Evolutionary conservation across 2,888 invertebrate species (phyloP), one percentile per base, ranked within the genome.

Genomic region (Drosophila meridiana): DNA sequence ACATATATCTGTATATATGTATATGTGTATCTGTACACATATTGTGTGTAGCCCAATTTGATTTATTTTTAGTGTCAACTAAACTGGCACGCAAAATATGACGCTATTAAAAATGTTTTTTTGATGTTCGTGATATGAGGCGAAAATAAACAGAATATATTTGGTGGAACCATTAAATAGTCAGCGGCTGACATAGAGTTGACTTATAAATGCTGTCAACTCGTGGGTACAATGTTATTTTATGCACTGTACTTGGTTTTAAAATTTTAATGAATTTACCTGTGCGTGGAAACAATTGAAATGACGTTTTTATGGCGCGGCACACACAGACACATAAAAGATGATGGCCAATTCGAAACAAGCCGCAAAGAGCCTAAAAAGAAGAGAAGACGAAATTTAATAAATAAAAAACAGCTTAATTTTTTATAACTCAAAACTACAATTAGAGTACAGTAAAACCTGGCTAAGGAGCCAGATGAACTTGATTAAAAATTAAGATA

Each of bases 51-150:
- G n/a, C 1, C 43, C 52, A 40, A 63, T 76, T 71, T 83, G 80
- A 78, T 86, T 86, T 81, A 88, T 90, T 83, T 88, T 83, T 68
- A 67, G 75, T 88, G 83, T 52, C 83, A 73, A 57, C 72, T 58
- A 68, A 85, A 77, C 69, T 68, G 70, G 48, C 88, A 76, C 68
- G 69, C 68, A 69, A 76, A 77, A 85, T 85, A 76, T 82, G 60
- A 45, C 59, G 67, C 56, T 40, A 67, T 74, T 77, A 73, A 75
- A 73, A 58, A 43, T 47, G 2, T 8, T 63, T 42, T 14, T 64
- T 73, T 73, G 45, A 55, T 60, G 45, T 59, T 34, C 14, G 53
- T 48, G 34, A 53, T 57, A 38, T 42, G 53, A 42, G 36, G 20
- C 13, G 1, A 52, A 61, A 65, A 69, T 50, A 57, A 43, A 53